Evolutionary conservation across 2,888 invertebrate genomes (phyloP).

Genomic region (Polietes domitor): DNA sequence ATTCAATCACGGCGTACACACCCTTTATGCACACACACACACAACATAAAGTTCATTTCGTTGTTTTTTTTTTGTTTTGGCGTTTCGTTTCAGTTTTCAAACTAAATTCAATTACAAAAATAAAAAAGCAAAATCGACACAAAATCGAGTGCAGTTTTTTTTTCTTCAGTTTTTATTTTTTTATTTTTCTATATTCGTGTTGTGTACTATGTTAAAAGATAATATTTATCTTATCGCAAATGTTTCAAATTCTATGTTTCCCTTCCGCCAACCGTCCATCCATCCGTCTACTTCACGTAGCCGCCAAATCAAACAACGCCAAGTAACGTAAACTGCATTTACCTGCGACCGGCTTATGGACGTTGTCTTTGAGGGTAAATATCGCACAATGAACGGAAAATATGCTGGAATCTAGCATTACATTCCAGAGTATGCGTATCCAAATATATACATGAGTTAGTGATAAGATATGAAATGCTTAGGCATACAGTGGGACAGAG

Average conservation of each 20-base stretch:
- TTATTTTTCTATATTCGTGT: neutral
- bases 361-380: neutral
- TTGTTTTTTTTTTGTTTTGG: neutral
- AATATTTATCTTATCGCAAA: constrained; percentile 34
- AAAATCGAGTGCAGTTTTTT: constrained; percentile 2
- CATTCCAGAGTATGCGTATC: neutral
- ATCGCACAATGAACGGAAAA: neutral
- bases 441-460: no score
- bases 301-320: neutral
- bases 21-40: neutral
- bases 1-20: neutral
- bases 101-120: no score
- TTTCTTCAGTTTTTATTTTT: constrained; percentile 4
- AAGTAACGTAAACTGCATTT: neutral
- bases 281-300: neutral
- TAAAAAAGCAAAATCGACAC: neutral
- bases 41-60: neutral
- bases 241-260: constrained; percentile 1
- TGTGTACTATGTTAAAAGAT: constrained; percentile 7
- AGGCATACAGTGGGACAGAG: no score
- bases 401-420: neutral
- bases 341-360: neutral
- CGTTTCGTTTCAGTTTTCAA: neutral
- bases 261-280: neutral
- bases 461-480: no score